Conservation (phyloP, 2,888 invertebrate genomes). For the Drosophila demipolita region DNA sequence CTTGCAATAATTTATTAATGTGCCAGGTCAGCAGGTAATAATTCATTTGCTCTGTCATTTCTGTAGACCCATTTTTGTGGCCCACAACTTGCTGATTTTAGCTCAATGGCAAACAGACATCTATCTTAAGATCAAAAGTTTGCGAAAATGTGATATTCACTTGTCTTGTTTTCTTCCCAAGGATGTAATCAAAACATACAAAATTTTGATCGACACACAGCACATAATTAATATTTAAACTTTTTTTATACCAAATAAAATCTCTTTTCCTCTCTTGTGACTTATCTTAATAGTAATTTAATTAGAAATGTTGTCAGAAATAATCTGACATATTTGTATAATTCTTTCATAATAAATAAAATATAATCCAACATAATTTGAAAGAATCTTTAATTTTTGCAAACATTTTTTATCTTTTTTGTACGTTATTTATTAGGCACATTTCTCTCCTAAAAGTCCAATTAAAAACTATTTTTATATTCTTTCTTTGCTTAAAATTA, state of each 20-base stretch:
- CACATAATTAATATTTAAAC: neutral
- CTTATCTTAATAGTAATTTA: neutral
- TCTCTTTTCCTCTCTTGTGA: neutral
- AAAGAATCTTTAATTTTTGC: neutral
- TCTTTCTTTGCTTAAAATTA: too few species aligned
- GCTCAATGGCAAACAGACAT: constrained; percentile 39
- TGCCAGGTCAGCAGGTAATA: constrained; percentile 27
- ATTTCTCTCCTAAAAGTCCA: neutral
- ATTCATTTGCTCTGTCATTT: constrained; percentile 39
- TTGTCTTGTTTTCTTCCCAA: constrained; percentile 29
- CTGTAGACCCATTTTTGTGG: constrained; percentile 43
- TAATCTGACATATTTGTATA: neutral
- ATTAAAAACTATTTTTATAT: neutral
- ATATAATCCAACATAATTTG: neutral
- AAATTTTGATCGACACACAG: neutral
- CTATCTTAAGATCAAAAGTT: constrained; percentile 36
- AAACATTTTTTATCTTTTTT: neutral
- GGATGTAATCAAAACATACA: constrained; percentile 27
- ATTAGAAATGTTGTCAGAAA: neutral
- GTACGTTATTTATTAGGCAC: neutral
- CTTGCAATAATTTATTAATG: constrained; percentile 51
- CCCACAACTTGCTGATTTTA: constrained; percentile 17
- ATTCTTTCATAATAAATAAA: neutral
- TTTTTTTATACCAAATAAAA: neutral
- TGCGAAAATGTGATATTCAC: constrained; percentile 32